Conservation (phyloP, 2,113 vertebrate genomes). For the Stigmatopora argus region DNA sequence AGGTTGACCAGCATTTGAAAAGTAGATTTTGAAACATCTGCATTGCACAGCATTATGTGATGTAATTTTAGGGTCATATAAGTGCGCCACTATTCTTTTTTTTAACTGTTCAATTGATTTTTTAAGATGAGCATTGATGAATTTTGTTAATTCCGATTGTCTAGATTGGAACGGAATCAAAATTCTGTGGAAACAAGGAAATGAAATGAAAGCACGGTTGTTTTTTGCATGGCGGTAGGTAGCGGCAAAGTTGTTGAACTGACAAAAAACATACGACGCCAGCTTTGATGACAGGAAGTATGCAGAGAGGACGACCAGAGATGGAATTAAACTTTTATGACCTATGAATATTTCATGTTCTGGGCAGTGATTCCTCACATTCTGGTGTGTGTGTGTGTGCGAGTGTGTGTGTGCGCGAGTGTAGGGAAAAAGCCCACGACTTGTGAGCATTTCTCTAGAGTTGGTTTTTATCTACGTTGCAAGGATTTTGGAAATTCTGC, state of each 20-base stretch:
- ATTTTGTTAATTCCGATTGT: not conserved
- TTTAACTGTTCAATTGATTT: no score
- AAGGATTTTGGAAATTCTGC: not conserved
- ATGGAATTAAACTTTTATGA: slow-evolving; percentile 76
- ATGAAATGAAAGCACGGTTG: slow-evolving; percentile 47
- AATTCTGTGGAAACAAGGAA: not conserved
- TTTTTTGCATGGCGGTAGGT: slow-evolving; percentile 27
- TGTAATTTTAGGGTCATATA: no score
- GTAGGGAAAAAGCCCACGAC: slow-evolving; percentile 9
- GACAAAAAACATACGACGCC: slow-evolving; percentile 42
- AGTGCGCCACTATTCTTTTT: no score
- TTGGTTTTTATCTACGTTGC: not conserved
- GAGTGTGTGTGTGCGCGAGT: slow-evolving; percentile 27
- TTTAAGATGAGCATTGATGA: no score
- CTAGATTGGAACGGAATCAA: not conserved
- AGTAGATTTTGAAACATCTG: no score
- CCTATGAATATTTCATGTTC: slow-evolving; percentile 76
- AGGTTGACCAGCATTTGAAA: no score
- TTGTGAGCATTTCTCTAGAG: slow-evolving; percentile 21
- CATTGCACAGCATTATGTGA: no score
- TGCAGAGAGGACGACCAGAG: slow-evolving; percentile 45
- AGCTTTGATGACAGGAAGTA: slow-evolving; percentile 48
- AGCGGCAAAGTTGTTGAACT: slow-evolving; percentile 45
- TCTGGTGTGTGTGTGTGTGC: slow-evolving; percentile 30
- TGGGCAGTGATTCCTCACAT: slow-evolving; percentile 73